Evolutionary conservation across 2,113 vertebrate genomes (phyloP), one percentile per base, ranked within the genome.

Genomic region (Arothron firmamentum): DNA sequence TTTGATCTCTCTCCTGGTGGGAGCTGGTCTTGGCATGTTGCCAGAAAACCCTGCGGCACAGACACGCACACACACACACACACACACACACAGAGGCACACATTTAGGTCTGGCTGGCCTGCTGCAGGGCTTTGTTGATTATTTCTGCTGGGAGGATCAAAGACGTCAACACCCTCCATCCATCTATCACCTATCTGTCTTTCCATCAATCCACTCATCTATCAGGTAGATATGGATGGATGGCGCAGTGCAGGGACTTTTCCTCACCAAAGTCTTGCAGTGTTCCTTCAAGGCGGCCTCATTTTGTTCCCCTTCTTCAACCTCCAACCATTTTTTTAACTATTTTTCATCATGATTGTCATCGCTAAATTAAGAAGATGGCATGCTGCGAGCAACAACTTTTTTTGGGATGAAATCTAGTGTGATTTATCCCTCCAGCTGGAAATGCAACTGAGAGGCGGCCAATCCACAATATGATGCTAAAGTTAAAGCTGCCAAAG

Each of bases 141-240:
- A 91, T 91, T 91, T 91, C 90, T 89, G 83, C 83, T 83, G 87
- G 80, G 88, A 88, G 83, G 91, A 92, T 91, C 84, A 92, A 92
- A 92, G 88, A 83, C 46, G 58, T 72, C 65, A 43, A 58, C 73
- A 71, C 65, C 62, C 21, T 76, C 73, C 55, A 62, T 64, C 82
- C 52, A 54, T 79, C 82, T 45, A 9, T 51, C 49, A 51, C 49
- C 49, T 51, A 10, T 23, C 49, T 51, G 49, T 34, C 52, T 4
- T 53, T 67, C 79, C 65, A 58, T 61, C 51, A 20, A 34, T 52
- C 63, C 56, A 71, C 71, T 65, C 54, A 64, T 76, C 67, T 57
- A 42, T 67, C 42, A 16, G 42, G 60, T 14, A n/a, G 28, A 62
- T 28, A 59, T 28, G 10, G 46, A 43, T 14, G 23, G 59, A 43